phyloP scores from a whole-genome alignment of 2,888 invertebrate species.

The Sussaba pulchella region DNA sequence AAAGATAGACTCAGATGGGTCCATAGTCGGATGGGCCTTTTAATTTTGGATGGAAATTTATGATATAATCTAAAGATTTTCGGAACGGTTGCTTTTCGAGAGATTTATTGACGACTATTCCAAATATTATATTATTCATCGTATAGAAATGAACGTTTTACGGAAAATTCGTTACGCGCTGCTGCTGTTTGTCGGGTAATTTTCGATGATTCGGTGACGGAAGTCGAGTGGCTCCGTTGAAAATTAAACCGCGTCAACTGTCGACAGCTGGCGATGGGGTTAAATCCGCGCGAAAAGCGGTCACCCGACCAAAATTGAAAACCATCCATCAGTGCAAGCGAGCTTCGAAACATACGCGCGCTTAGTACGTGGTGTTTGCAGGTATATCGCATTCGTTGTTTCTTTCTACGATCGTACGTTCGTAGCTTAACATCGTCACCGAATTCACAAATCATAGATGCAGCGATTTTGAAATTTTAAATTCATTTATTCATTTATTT shows the following conservation, averaged over 20 bases:
- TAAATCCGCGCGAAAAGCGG: conserved; percentile 30
- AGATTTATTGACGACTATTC: not conserved
- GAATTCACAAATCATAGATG: no score
- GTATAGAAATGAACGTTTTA: not conserved
- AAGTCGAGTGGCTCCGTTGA: conserved; percentile 38
- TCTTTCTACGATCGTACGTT: conserved; percentile 5
- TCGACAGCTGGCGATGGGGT: not conserved
- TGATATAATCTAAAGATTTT: no score
- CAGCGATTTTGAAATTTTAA: not conserved
- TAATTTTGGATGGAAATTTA: no score
- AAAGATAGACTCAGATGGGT: no score
- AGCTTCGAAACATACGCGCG: not conserved
- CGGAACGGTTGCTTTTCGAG: no score
- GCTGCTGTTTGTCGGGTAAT: not conserved
- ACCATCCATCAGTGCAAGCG: conserved; percentile 53
- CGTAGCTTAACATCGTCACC: not conserved
- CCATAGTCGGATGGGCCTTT: no score
- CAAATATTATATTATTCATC: conserved; percentile 5
- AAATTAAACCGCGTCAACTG: conserved; percentile 38
- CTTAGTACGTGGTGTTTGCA: conserved; percentile 2
- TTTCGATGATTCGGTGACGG: conserved; percentile 44
- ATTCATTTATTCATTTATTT: not conserved
- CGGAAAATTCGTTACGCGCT: not conserved
- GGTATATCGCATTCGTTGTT: conserved; percentile 30
- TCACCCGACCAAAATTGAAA: conserved; percentile 51